Evolutionary conservation across 2,113 vertebrate genomes (phyloP).

Genomic region (Nothoprocta pentlandii): DNA sequence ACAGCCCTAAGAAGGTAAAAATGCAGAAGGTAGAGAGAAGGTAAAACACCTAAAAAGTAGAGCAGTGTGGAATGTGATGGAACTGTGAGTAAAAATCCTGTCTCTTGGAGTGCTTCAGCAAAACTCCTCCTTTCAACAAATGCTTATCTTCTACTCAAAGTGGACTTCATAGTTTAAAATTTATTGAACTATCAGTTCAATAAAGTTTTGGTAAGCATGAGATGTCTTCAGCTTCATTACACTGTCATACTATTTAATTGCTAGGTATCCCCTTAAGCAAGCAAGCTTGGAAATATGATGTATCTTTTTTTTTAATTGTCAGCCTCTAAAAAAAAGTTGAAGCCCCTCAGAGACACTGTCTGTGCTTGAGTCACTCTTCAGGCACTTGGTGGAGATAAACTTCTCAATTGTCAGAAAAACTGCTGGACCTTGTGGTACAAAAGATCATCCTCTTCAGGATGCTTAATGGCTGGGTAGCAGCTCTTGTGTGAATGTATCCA

Average conservation of each 20-base stretch:
- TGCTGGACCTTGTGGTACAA: slow-evolving; percentile 53
- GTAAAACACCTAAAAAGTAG: not conserved
- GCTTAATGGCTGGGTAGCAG: slow-evolving; percentile 50
- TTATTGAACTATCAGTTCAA: not conserved
- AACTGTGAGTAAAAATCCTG: not conserved
- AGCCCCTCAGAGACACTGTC: not conserved
- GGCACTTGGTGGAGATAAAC: slow-evolving; percentile 19
- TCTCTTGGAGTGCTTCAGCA: too few species aligned
- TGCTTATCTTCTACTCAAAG: too few species aligned
- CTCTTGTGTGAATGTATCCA: slow-evolving; percentile 55
- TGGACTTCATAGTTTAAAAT: not conserved
- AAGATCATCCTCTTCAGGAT: slow-evolving; percentile 70
- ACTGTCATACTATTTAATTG: not conserved
- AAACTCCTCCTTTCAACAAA: too few species aligned
- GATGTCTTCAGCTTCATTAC: not conserved
- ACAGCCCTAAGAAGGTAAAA: not conserved
- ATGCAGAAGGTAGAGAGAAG: not conserved
- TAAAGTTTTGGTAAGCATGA: not conserved
- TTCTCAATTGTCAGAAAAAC: slow-evolving; percentile 50
- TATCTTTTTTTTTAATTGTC: not conserved
- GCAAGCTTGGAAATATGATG: not conserved
- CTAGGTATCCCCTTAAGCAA: not conserved
- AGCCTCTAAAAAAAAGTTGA: not conserved
- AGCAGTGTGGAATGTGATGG: not conserved
- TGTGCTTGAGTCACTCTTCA: not conserved